phyloP scores from a whole-genome alignment of 1,140 invertebrate genomes.

The Tetranychus cinnabarinus region DNA sequence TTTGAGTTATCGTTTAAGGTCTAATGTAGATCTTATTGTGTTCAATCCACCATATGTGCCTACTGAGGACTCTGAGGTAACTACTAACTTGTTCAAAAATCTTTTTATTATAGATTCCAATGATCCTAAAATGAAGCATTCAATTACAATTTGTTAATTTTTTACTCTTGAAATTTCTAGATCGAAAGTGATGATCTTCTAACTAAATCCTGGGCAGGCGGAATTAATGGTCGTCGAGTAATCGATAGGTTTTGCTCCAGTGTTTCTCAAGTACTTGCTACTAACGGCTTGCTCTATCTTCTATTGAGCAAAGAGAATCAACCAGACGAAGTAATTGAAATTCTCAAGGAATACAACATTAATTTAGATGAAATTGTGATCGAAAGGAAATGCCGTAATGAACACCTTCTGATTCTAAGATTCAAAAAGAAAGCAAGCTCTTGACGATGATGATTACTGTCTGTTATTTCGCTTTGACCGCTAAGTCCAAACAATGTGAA shows the following conservation, averaged over 20 bases:
- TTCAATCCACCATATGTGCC: slow-evolving; percentile 97
- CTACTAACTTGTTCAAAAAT: background rate
- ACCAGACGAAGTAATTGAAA: background rate
- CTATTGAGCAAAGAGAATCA: background rate
- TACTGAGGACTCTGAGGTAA: slow-evolving; percentile 46
- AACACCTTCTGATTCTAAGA: background rate
- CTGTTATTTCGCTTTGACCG: too few relatives aligned
- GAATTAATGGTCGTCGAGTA: background rate
- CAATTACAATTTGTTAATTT: background rate
- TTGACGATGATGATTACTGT: background rate
- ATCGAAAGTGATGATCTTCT: background rate
- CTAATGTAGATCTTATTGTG: slow-evolving; percentile 49
- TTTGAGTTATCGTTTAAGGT: slow-evolving; percentile 17
- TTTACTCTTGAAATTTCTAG: background rate
- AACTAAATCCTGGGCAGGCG: background rate
- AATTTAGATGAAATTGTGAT: background rate
- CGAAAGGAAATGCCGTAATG: background rate
- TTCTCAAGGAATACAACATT: background rate
- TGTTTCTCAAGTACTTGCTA: background rate
- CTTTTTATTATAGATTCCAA: background rate
- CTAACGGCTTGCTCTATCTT: background rate
- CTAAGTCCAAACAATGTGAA: too few relatives aligned
- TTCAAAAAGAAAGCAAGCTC: background rate
- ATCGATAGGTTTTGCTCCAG: background rate
- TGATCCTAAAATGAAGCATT: background rate